Base-by-base conservation (phyloP, 2,797 vertebrate genomes). In the Myoxocephalus aenaeus region DNA sequence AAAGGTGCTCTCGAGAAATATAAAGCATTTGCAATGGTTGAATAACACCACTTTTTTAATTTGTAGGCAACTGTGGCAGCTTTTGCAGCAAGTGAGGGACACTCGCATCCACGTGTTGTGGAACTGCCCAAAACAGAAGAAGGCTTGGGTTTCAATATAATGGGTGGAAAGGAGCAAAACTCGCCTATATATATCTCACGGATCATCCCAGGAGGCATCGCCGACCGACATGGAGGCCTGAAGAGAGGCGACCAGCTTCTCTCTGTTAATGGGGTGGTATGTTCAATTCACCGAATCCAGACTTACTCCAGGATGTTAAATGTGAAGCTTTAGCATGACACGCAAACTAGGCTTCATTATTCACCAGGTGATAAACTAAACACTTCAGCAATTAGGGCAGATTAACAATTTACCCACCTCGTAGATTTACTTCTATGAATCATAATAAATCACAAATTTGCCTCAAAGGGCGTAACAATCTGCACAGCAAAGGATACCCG, bases 151-250 rank as follows among this genome's bases (percentile, higher is more conserved):
- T 99, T 99, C 92, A 99, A 99, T 89, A 99, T 99, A 71, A 99
- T 99, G 98, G 98, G 98, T 57, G 98, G 98, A 82, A 99, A 99
- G 94, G 98, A 99, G 84, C 98, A 99, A 88, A 99, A 99, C 87
- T 99, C 98, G 1, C 98, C 98, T 0, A 99, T 99, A 85, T 99
- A 99, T 84, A 99, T 99, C 91, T 99, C 98, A 1, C 95, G 98
- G 62, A 99, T 99, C 90, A 99, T 99, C 90, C 98, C 98, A 18
- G 98, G 96, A 27, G 98, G 98, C 62, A 98, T 99, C 65, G 98
- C 98, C 51, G 98, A 99, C 87, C 95, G 98, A 34, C 98, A 99
- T 0, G 98, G 98, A 20, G 97, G 97, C 70, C 95, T 99, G 83
- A 99, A 99, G 92, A 96, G 98, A 70, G 98, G 98, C 51, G 98